Evolutionary conservation across 2,888 invertebrate genomes (phyloP), one percentile per base, ranked within the genome.

Genomic region (Chrysotoxum bicinctum): DNA sequence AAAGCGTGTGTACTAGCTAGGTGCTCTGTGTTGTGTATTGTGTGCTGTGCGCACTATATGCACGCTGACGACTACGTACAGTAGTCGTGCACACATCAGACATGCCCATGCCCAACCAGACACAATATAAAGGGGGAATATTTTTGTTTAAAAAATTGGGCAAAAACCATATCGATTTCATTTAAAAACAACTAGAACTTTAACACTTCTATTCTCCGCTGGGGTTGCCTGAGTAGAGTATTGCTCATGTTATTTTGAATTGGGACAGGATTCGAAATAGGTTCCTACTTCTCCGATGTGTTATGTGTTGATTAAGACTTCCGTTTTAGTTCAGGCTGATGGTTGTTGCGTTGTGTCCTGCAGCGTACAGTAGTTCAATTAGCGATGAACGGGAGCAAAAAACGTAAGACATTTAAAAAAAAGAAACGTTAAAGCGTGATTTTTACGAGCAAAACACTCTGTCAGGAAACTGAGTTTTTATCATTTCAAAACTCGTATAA

Each of bases 101-200:
- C 43, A 43, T 16, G 8, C 16, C 3, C 14, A 4, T 10, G 1
- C 23, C 21, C n/a, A n/a, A 7, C 14, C 23, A 48, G 37, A 60
- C 56, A 16, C 5, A 14, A 30, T 12, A 64, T 21, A 19, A 21
- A 23, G 9, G 40, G 37, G 68, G 35, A 45, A 43, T 32, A 52
- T 78, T 56, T 78, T 43, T 30, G 43, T 48, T 26, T 2, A 4
- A 73, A 68, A 74, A 69, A 60, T 58, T 2, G 35, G 50, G 8
- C 3, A 26, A 75, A 75, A 75, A 58, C 43, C 56, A 60, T 84
- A 84, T 84, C 84, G 84, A 84, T 84, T 84, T 68, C 58, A 70
- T 66, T 77, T 54, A 10, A 52, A 64, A 76, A n/a, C n/a, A 26
- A 60, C 68, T 52, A 21, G 30, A 72, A 66, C 72, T 68, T 60